Percentiles rank a stretch among this genome's conserved stretches.
These are phyloP conservation scores for Metopia argyrocephala DNA, from an alignment of 2,888 invertebrate species.

Conservation along the genomic window DNA sequence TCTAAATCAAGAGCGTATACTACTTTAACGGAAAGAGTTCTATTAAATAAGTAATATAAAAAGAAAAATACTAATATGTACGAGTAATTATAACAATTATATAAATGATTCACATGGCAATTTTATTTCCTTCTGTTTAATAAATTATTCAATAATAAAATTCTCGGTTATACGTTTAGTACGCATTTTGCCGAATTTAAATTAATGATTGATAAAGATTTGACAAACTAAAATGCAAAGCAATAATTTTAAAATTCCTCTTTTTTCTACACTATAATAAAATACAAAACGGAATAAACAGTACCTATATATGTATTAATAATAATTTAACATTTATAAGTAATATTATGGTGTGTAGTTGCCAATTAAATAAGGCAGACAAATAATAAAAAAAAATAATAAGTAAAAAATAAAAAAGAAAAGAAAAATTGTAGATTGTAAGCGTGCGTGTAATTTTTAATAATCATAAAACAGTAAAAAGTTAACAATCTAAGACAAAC, in stretches of 20 bases:
- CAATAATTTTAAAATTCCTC: too few relatives aligned
- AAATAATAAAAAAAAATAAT: not conserved
- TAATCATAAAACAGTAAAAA: not conserved
- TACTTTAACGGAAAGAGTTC: not conserved
- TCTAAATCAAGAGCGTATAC: not conserved
- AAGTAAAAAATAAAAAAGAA: not conserved
- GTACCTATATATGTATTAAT: too few relatives aligned
- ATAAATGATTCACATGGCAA: conserved; percentile 41
- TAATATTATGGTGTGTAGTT: too few relatives aligned
- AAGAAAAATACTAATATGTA: not conserved
- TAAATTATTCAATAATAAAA: not conserved
- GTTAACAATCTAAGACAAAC: not conserved
- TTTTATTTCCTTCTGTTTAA: not conserved
- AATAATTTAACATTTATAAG: too few relatives aligned
- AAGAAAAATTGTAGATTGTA: not conserved
- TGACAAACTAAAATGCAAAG: conserved; percentile 1
- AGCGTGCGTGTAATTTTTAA: not conserved
- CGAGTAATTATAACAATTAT: conserved; percentile 20
- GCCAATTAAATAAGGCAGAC: not conserved
- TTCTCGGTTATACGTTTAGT: not conserved
- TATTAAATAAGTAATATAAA: not conserved
- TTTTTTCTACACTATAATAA: too few relatives aligned
- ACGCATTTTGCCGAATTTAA: not conserved
- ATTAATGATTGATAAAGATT: conserved; percentile 42
- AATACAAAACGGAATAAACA: too few relatives aligned